Percentiles rank a stretch among this genome's conserved stretches.
phyloP scores from a whole-genome alignment of 2,797 vertebrate genomes.

The Poecilia velifera region DNA sequence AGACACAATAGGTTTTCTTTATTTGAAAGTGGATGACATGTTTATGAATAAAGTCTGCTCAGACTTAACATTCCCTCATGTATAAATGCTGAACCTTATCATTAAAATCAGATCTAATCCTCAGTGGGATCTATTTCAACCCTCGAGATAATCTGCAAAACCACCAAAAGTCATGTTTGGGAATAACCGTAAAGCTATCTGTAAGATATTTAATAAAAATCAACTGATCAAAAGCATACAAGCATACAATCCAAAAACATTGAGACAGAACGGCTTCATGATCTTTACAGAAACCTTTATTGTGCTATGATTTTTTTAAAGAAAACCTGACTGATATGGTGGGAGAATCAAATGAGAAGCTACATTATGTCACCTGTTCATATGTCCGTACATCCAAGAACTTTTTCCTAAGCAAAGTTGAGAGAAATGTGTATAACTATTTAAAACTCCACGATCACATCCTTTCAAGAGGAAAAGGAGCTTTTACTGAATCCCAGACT shows the following conservation, averaged over 20 bases:
- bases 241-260: background rate
- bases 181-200: background rate
- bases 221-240: background rate
- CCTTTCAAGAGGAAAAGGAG: constrained; percentile 9
- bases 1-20: background rate
- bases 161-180: background rate
- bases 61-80: background rate
- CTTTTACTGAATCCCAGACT: constrained; percentile 31
- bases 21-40: background rate
- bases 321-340: background rate
- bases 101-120: background rate
- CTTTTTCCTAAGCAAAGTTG: background rate
- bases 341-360: background rate
- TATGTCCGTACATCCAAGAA: background rate
- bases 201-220: background rate
- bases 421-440: background rate
- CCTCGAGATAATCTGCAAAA: background rate
- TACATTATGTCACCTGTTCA: background rate
- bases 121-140: background rate
- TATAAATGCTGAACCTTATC: background rate
- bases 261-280: background rate
- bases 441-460: background rate
- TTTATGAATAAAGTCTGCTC: background rate
- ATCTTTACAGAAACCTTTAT: background rate
- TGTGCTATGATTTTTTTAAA: background rate